Conservation (phyloP, 2,797 vertebrate species). For the Emydoidea blandingii region DNA sequence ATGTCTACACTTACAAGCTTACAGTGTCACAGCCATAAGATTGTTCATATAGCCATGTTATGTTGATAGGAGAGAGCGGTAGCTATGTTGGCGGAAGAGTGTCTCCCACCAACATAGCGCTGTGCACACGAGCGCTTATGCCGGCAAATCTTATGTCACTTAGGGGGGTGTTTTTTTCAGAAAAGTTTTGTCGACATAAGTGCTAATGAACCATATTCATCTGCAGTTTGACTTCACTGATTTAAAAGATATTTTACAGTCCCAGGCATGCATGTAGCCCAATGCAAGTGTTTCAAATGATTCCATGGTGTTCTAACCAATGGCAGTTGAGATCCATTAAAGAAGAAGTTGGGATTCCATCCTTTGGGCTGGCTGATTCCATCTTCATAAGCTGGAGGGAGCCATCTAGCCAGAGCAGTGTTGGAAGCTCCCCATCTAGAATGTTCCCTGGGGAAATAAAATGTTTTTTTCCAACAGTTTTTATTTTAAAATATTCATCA, state of each 20-base stretch:
- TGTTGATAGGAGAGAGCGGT: too few relatives aligned
- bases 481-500: neutral
- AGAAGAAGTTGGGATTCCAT: constrained; percentile 85
- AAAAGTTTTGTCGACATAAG: too few relatives aligned
- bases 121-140: too few relatives aligned
- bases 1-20: too few relatives aligned
- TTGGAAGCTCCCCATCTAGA: constrained; percentile 94
- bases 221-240: neutral
- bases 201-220: neutral
- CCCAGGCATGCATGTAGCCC: neutral
- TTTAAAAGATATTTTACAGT: neutral
- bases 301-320: constrained; percentile 77
- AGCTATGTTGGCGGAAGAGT: too few relatives aligned
- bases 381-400: constrained; percentile 93
- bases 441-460: constrained; percentile 82
- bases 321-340: constrained; percentile 90
- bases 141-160: too few relatives aligned
- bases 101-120: too few relatives aligned
- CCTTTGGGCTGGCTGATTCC: constrained; percentile 90
- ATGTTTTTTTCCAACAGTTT: neutral
- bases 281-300: neutral
- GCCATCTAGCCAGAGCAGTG: constrained; percentile 90
- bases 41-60: too few relatives aligned
- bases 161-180: too few relatives aligned
- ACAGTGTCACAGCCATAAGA: too few relatives aligned